Evolutionary conservation across 2,888 invertebrate genomes (phyloP).

Genomic region (Melieria crassipennis): DNA sequence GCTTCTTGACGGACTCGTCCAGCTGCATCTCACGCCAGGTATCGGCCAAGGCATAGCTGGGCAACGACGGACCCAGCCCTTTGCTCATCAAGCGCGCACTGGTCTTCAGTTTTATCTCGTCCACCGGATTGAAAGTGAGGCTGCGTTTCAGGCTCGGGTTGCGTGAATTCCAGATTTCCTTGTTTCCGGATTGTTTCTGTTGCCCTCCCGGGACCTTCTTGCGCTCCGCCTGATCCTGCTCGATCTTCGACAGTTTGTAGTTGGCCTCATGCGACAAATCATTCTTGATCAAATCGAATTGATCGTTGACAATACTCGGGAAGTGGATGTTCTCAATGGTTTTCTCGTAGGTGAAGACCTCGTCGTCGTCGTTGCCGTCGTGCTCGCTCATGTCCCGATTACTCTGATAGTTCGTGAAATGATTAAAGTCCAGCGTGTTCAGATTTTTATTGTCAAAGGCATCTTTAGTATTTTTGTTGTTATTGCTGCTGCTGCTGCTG

Average conservation of each 20-base stretch:
- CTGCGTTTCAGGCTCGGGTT: slow-evolving; percentile 42
- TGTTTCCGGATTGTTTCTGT: too few species aligned
- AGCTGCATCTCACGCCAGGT: slow-evolving; percentile 43
- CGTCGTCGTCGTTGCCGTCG: slow-evolving; percentile 11
- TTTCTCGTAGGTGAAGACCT: slow-evolving; percentile 12
- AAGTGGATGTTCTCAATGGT: slow-evolving; percentile 12
- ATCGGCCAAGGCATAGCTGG: slow-evolving; percentile 54
- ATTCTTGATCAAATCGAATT: slow-evolving; percentile 48
- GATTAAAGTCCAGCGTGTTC: neutral
- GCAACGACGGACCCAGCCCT: slow-evolving; percentile 58
- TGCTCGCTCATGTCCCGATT: neutral
- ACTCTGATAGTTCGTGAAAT: too few species aligned
- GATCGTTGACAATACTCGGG: slow-evolving; percentile 44
- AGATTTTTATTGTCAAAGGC: neutral
- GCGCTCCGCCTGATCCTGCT: slow-evolving; percentile 59
- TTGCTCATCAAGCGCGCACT: slow-evolving; percentile 57
- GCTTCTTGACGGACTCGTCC: slow-evolving; percentile 45
- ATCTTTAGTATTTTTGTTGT: neutral
- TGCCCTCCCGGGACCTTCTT: slow-evolving; percentile 1
- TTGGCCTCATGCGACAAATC: slow-evolving; percentile 64
- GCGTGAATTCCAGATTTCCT: neutral
- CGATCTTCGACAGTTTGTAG: slow-evolving; percentile 64
- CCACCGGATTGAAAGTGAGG: slow-evolving; percentile 52
- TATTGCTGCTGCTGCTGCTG: neutral
- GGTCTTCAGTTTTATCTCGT: slow-evolving; percentile 60